Percentiles rank a stretch among this genome's conserved stretches.
Evolutionary conservation across 2,888 invertebrate species (phyloP).

Genomic region (Chrysodeixis includens): DNA sequence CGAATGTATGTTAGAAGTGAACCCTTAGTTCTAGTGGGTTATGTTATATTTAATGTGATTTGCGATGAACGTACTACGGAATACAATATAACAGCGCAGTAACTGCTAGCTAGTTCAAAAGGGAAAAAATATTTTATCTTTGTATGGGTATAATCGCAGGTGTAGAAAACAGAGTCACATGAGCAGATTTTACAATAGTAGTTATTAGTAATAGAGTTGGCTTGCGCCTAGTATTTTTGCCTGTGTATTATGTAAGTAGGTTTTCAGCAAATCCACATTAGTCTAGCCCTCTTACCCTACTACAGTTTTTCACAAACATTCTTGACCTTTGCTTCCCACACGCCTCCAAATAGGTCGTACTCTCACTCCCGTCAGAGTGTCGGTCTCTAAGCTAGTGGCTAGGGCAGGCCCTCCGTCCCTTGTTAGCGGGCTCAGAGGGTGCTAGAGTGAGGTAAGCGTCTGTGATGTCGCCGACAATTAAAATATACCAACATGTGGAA

Average conservation of each 20-base stretch:
- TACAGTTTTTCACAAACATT: background rate
- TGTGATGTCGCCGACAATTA: background rate
- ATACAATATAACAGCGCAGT: no score
- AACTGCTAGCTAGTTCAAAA: no score
- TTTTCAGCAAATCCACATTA: no score
- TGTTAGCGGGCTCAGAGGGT: background rate
- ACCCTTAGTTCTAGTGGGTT: background rate
- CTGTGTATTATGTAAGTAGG: no score
- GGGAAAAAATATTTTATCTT: no score
- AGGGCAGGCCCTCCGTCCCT: background rate
- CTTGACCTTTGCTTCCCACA: background rate
- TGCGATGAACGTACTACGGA: no score
- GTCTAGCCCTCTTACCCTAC: background rate
- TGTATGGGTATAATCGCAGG: no score
- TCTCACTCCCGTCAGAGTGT: background rate
- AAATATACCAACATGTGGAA: background rate
- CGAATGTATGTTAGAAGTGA: background rate
- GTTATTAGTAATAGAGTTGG: no score
- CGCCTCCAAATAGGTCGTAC: background rate
- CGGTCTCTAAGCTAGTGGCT: background rate
- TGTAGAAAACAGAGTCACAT: no score
- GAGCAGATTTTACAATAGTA: no score
- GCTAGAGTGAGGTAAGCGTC: background rate
- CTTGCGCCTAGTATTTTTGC: no score
- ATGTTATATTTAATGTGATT: background rate